A percentile compares a stretch with the other conserved stretches of the same genome.
These are phyloP conservation scores for Sebastes jordani DNA, from an alignment of 2,797 vertebrate species.

Conservation along the genomic window DNA sequence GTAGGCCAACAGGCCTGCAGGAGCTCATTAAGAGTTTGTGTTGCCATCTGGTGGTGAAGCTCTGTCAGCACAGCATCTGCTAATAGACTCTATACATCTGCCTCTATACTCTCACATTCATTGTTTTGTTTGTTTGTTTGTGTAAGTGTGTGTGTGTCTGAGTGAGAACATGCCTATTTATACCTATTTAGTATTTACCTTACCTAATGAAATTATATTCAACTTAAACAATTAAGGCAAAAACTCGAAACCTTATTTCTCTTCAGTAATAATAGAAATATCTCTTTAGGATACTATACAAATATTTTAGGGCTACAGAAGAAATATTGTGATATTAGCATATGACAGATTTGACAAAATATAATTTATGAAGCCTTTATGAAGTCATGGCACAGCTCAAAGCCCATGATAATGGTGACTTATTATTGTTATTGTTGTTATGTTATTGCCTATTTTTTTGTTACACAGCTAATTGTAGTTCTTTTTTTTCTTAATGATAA, in stretches of 20 bases:
- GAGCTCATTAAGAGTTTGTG: conserved; percentile 32
- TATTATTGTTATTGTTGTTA: neutral
- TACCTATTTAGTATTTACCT: neutral
- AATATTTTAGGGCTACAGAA: neutral
- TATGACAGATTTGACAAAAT: neutral
- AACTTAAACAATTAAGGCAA: neutral
- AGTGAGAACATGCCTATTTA: neutral
- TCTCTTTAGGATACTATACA: neutral
- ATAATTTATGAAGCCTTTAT: neutral
- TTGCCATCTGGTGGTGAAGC: conserved; percentile 88
- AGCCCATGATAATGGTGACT: neutral
- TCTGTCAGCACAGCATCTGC: conserved; percentile 35
- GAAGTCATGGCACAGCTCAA: neutral
- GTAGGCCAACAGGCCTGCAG: conserved; percentile 34
- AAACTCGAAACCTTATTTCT: neutral
- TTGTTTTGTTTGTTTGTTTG: neutral
- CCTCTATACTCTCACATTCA: neutral
- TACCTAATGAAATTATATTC: neutral
- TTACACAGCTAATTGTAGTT: neutral
- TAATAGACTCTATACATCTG: neutral
- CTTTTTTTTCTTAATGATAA: neutral
- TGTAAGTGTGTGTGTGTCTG: neutral
- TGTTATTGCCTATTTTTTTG: neutral
- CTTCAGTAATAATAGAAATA: neutral
- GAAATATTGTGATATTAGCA: neutral